Conservation (phyloP, 2,888 invertebrate genomes). For the Ophion costatus region DNA sequence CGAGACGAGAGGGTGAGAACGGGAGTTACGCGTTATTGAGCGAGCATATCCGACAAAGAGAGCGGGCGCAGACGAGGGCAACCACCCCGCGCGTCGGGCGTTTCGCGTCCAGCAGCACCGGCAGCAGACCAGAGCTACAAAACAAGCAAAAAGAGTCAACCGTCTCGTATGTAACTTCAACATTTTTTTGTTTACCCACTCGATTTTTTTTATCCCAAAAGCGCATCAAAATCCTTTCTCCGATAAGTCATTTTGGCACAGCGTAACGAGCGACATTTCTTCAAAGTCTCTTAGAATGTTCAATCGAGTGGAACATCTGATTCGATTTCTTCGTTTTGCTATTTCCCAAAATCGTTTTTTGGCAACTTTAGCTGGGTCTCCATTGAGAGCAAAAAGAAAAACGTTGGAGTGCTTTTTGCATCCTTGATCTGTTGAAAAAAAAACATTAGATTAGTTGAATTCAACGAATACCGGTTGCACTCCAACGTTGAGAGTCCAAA, state of each 20-base stretch:
- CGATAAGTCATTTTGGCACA: background rate
- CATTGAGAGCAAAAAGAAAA: background rate
- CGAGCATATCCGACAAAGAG: slow-evolving; percentile 82
- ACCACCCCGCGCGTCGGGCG: slow-evolving; percentile 79
- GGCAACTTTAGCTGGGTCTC: too few relatives aligned
- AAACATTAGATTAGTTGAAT: too few relatives aligned
- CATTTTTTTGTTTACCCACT: background rate
- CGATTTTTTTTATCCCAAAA: background rate
- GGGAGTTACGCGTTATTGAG: slow-evolving; percentile 82
- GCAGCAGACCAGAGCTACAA: slow-evolving; percentile 25
- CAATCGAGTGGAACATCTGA: too few relatives aligned
- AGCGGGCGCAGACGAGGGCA: slow-evolving; percentile 81
- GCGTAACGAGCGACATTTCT: background rate
- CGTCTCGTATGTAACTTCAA: background rate
- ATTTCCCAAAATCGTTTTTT: too few relatives aligned
- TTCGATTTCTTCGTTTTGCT: too few relatives aligned
- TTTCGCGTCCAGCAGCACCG: slow-evolving; percentile 56
- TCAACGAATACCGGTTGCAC: too few relatives aligned
- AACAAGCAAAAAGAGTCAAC: background rate
- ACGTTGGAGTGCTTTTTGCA: background rate
- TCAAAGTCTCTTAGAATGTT: background rate
- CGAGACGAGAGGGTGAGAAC: slow-evolving; percentile 69
- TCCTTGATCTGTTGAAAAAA: too few relatives aligned
- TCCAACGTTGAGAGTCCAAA: background rate
- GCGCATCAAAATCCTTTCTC: background rate